Base-by-base conservation (phyloP, 2,113 vertebrate species). In the Apistogramma diplotaenia region DNA sequence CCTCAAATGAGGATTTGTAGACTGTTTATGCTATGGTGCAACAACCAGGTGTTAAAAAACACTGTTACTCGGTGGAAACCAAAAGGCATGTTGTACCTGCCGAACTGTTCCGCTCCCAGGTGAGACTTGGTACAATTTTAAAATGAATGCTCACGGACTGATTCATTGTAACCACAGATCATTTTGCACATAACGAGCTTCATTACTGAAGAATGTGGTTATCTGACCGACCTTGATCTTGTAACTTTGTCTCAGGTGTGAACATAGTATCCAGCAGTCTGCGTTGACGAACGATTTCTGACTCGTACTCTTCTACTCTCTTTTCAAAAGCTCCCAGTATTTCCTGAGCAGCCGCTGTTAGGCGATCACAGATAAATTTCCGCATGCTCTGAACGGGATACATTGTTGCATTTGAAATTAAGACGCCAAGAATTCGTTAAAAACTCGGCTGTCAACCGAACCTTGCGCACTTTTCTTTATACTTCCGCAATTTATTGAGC, bases 351-450 rank as follows among this genome's bases (percentile, higher is more conserved):
- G 87, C 91, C 1, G 70, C 78, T 6, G 91, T 91, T 0, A 92
- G 74, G 2, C 91, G 72, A 12, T 92, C 91, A 23, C 91, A 91
- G 27, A 92, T 89, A 31, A 92, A 91, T 56, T 71, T 79, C 3
- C 89, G 85, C 86, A 92, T 88, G 21, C 73, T 83, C 10, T 82
- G 85, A 1, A 84, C 82, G 0, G 91, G 83, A 70, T 78, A 73
- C 89, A 92, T 91, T 5, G 43, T 57, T 15, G 10, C 6, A 25
- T 11, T 21, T 19, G 2, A 40, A 29, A 56, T 1, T 1, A 7
- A 5, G 0, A n/a, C 18, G 7, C 9, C 16, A 16, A 54, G 62
- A 75, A 25, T 71, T 83, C 3, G 1, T 10, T 55, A 15, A 16
- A 7, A 60, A n/a, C 15, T 27, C 5, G 0, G 3, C 1, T n/a